Evolutionary conservation across 2,797 vertebrate genomes (phyloP), one percentile per base, ranked within the genome.

Genomic region (Acestrorhynchus altus): DNA sequence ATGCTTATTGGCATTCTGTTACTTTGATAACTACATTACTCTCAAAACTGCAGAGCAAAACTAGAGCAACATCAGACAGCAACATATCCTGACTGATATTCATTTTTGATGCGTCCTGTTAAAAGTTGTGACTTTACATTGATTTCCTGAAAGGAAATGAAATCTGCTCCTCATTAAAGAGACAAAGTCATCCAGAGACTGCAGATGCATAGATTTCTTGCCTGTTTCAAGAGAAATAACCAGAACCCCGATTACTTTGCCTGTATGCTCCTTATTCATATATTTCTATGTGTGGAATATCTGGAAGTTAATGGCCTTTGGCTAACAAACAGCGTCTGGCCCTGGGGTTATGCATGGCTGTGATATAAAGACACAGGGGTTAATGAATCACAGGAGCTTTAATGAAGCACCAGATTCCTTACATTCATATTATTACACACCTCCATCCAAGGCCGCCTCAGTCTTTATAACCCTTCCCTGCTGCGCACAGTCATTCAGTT

Each of bases 251-350:
- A 83, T 79, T 57, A 72, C 71, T 35, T 0, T 72, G 52, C 66
- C 80, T 69, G 20, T 39, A 40, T 61, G 59, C 72, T 49, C 60
- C 63, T 46, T 65, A 46, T 68, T 76, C 44, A 56, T 60, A 67
- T 59, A 39, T 12, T 35, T 35, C 42, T 18, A 26, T 10, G 46
- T 8, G 35, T 49, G 35, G 66, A 76, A 64, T 66, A 35, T 57
- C 77, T 81, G 78, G 76, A 69, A 76, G 65, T 69, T 52, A 82
- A 83, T 74, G 51, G 74, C 44, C 65, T 72, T 10, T 72, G 67
- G 28, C 72, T 77, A 79, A 85, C 77, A 39, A 31, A 80, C 42
- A 54, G 67, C 35, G 24, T 31, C 46, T 46, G 44, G 20, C 24
- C 40, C 28, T 72, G 22, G 59, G 26, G 69, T 35, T 10, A 12